Evolutionary conservation across 2,888 invertebrate species (phyloP), one percentile per base, ranked within the genome.

Genomic region (Choristoneura rosaceana): DNA sequence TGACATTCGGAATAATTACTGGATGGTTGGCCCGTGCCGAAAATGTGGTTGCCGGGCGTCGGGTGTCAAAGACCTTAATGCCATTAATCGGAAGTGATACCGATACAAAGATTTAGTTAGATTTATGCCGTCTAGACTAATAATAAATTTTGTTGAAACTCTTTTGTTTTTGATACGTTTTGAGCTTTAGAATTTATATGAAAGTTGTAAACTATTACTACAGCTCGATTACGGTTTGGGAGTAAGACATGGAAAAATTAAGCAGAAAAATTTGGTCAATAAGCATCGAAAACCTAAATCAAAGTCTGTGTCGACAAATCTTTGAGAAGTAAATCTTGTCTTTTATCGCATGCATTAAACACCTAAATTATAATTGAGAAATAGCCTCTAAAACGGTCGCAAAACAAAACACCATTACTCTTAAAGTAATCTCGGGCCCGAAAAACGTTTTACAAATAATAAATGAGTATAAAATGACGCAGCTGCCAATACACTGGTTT

Each of bases 1-100:
- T 94, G 93, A 94, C 93, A 93, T 93, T 94, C 92, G 92, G 93
- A 93, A 92, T 93, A 93, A 94, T 93, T 93, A 92, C 88, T 83
- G 84, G 82, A 81, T 81, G 84, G 88, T 89, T 91, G 91, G 93
- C 93, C 91, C 93, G 93, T 94, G 93, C 93, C 93, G 90, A 87
- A 38, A 71, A 70, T 73, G 69, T 43, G 66, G 68, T 34, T 52
- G 68, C 69, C 68, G 34, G 66, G 41, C 67, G 61, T 38, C 55
- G 38, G 52, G 73, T 73, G 73, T 69, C 73, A 64, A 73, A 69
- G 69, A 73, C 71, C 71, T 50, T 64, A 52, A 64, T 45, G 59
- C 68, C 71, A 71, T 71, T 63, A 68, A 63, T 68, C 68, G 38
- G 55, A 34, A 9, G 38, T 55, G 12, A 65, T 25, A 55, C 10